Conservation (phyloP, 2,113 vertebrate genomes). For the Solea solea region DNA sequence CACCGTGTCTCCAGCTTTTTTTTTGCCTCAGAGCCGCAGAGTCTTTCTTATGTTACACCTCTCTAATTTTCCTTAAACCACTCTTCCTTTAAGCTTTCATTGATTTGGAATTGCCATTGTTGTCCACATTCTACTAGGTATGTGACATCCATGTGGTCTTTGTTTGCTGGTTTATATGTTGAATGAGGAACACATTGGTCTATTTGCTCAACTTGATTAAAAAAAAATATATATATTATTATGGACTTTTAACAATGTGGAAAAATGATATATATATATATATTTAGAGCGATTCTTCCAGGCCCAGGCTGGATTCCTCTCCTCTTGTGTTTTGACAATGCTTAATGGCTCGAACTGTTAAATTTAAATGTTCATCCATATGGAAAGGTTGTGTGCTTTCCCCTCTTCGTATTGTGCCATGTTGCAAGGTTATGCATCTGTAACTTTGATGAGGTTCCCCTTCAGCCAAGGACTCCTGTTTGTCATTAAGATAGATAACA, state of each 20-base stretch:
- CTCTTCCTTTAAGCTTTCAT: too few species aligned
- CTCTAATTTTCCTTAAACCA: background rate
- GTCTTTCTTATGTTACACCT: background rate
- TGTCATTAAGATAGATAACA: constrained; percentile 74
- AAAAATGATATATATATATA: too few species aligned
- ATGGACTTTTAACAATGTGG: too few species aligned
- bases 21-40: constrained; percentile 1
- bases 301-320: background rate
- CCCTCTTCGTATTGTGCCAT: background rate
- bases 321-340: constrained; percentile 9
- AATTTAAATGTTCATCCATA: constrained; percentile 48
- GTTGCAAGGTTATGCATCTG: constrained; percentile 60
- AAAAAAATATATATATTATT: too few species aligned
- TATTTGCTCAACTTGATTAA: too few species aligned
- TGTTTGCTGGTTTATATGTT: too few species aligned
- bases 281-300: background rate
- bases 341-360: constrained; percentile 35
- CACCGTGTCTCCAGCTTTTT: constrained; percentile 5
- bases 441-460: constrained; percentile 71
- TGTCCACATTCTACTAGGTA: too few species aligned
- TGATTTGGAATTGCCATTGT: too few species aligned
- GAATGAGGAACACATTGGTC: too few species aligned
- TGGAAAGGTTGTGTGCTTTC: constrained; percentile 19
- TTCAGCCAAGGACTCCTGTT: constrained; percentile 68
- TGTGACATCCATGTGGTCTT: too few species aligned